Conservation (phyloP, 2,113 vertebrate genomes). For the Lamprotornis superbus region DNA sequence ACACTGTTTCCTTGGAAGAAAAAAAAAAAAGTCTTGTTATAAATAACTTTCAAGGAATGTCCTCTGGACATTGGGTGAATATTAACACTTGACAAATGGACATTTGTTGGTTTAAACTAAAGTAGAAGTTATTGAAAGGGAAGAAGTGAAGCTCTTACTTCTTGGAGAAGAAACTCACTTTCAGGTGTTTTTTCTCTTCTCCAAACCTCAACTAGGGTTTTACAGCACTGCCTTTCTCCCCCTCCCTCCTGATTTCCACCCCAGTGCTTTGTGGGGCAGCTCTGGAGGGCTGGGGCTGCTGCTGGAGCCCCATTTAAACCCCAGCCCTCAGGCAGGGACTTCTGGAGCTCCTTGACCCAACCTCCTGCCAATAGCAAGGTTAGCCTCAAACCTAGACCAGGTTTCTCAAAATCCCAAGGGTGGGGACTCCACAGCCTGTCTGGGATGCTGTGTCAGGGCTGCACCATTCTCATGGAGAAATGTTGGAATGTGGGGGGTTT, state of each 20-base stretch:
- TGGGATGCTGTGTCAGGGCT: neutral
- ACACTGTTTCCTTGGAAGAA: slow-evolving; percentile 14
- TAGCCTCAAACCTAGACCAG: neutral
- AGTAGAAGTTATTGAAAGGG: slow-evolving; percentile 39
- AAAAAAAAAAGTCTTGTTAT: neutral
- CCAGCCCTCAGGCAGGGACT: neutral
- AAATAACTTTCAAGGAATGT: slow-evolving; percentile 70
- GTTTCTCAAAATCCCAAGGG: neutral
- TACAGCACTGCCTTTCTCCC: neutral
- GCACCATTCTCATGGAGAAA: neutral
- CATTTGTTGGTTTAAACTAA: slow-evolving; percentile 39
- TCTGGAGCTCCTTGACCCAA: neutral
- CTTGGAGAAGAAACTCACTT: neutral
- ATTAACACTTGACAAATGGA: slow-evolving; percentile 64
- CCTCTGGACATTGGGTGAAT: slow-evolving; percentile 66
- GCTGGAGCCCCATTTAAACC: neutral
- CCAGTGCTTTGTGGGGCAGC: neutral
- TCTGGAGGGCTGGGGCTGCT: neutral
- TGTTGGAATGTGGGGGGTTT: neutral
- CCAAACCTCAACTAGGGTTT: neutral
- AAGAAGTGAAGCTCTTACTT: neutral
- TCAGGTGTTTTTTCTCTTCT: neutral
- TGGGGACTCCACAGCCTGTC: neutral
- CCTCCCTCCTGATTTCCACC: neutral
- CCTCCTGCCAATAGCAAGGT: neutral